A percentile compares a stretch with the other conserved stretches of the same genome.
phyloP scores from a whole-genome alignment of 1,140 invertebrate genomes.

The Drosophila lacteicornis region DNA sequence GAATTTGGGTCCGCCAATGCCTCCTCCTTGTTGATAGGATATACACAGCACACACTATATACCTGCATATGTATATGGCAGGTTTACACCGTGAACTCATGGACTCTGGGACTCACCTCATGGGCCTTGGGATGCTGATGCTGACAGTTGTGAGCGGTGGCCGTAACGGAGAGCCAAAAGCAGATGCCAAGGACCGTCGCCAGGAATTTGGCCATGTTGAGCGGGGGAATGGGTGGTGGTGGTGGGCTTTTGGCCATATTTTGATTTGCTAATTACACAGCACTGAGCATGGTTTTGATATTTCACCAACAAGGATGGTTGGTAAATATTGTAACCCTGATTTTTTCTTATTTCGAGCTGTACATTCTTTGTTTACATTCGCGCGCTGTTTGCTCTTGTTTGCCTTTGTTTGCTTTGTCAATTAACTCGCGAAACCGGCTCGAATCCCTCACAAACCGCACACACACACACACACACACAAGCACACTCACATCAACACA shows the following conservation, averaged over 20 bases:
- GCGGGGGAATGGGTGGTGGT: constrained; percentile 1
- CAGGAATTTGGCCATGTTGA: constrained; percentile 19
- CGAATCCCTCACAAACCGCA: constrained; percentile 46
- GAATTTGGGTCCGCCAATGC: not conserved
- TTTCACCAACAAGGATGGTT: not conserved
- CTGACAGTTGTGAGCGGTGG: constrained; percentile 75
- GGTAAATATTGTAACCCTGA: not conserved
- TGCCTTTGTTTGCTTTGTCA: constrained; percentile 65
- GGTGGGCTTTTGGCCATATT: constrained; percentile 20
- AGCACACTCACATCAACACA: constrained; percentile 17
- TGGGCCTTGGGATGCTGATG: constrained; percentile 82
- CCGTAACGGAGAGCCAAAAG: constrained; percentile 33
- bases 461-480: constrained; percentile 23
- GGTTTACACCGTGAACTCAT: not conserved
- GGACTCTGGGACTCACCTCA: constrained; percentile 68
- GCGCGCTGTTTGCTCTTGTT: constrained; percentile 36
- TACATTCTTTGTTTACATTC: constrained; percentile 36
- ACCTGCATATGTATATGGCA: not conserved
- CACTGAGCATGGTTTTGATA: constrained; percentile 8
- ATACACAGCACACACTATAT: not conserved
- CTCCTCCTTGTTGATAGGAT: not conserved
- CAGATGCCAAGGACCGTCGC: constrained; percentile 36
- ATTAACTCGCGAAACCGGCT: constrained; percentile 69
- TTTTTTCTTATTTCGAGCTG: constrained; percentile 3
- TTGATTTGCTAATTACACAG: constrained; percentile 26